phyloP scores from a whole-genome alignment of 2,797 vertebrate genomes.

The Protosalanx chinensis region DNA sequence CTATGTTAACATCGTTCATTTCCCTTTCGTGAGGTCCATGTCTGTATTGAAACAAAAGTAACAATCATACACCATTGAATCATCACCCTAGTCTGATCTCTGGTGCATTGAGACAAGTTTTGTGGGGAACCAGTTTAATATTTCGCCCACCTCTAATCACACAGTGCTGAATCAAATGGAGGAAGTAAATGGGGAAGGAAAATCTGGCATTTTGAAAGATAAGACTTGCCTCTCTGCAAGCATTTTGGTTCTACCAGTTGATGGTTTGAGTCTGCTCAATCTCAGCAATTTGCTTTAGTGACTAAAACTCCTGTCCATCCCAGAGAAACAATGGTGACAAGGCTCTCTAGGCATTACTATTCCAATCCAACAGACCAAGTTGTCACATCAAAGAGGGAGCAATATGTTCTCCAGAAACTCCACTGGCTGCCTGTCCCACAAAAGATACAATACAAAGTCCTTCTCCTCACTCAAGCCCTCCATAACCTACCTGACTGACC shows the following conservation, averaged over 20 bases:
- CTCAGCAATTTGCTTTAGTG: conserved; percentile 42
- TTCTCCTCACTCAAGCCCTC: no score
- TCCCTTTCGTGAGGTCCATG: not conserved
- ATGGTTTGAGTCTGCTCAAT: conserved; percentile 43
- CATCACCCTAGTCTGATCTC: not conserved
- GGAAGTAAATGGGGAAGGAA: conserved; percentile 21
- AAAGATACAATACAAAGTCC: no score
- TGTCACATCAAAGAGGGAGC: conserved; percentile 16
- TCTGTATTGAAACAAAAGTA: conserved; percentile 2
- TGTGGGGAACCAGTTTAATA: conserved; percentile 17
- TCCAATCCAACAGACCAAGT: conserved; percentile 51
- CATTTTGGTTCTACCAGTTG: conserved; percentile 39
- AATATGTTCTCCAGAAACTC: not conserved
- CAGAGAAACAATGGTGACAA: conserved; percentile 37
- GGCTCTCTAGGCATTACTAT: conserved; percentile 53
- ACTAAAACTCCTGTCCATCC: conserved; percentile 33
- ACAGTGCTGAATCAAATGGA: conserved; percentile 28
- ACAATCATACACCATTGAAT: not conserved
- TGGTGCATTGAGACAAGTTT: conserved; percentile 8
- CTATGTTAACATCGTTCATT: not conserved
- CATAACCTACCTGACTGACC: no score
- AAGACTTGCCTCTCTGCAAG: conserved; percentile 20
- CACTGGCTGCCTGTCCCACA: no score
- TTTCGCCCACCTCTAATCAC: conserved; percentile 29
- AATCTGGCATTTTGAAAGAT: conserved; percentile 26